Conservation (phyloP, 2,888 invertebrate species). For the Mesorhabditis spiculigera region DNA sequence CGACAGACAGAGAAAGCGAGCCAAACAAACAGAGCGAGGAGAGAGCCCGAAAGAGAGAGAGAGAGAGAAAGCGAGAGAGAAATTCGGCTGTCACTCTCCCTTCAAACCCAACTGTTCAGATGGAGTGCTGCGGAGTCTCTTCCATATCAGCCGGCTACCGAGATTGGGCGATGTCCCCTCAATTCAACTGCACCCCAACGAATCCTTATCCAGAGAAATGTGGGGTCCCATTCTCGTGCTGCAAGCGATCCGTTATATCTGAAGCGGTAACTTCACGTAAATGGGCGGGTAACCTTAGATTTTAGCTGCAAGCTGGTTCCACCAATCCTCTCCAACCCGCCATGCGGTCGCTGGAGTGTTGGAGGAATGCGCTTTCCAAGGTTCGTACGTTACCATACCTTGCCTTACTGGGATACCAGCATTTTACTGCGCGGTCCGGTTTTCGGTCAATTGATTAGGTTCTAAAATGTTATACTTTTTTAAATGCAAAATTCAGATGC, state of each 20-base stretch:
- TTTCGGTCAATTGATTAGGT: no score
- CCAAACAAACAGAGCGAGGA: neutral
- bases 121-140: constrained; percentile 61
- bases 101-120: constrained; percentile 48
- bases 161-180: constrained; percentile 60
- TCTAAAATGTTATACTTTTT: no score
- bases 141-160: constrained; percentile 58
- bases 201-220: constrained; percentile 32
- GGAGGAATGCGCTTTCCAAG: constrained; percentile 57
- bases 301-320: constrained; percentile 39
- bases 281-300: neutral
- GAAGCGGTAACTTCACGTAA: constrained; percentile 36
- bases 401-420: no score
- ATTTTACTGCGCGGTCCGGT: no score
- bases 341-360: constrained; percentile 55
- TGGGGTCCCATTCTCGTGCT: constrained; percentile 61
- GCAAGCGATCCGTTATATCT: constrained; percentile 50
- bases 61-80: neutral
- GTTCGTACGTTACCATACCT: neutral
- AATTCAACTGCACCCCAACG: constrained; percentile 60
- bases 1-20: neutral
- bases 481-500: no score
- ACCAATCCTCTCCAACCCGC: constrained; percentile 52
- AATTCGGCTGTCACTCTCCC: neutral
- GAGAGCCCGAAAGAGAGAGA: no score